Evolutionary conservation across 2,888 invertebrate species (phyloP).

Genomic region (Leucania comma): DNA sequence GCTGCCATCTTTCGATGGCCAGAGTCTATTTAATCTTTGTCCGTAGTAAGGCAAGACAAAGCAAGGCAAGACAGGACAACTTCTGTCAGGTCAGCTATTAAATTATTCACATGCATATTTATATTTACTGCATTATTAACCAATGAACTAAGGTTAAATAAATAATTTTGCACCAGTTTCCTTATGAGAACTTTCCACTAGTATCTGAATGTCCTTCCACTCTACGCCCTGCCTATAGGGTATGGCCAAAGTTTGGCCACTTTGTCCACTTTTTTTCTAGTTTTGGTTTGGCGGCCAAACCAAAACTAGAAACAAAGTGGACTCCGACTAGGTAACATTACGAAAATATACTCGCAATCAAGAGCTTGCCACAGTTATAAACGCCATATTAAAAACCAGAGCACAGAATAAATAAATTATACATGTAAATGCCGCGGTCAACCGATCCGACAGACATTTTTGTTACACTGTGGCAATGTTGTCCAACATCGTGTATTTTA

Average conservation of each 20-base stretch:
- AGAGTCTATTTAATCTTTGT: too few species aligned
- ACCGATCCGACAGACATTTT: neutral
- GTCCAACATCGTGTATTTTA: slow-evolving; percentile 15
- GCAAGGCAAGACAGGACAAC: too few species aligned
- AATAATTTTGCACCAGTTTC: neutral
- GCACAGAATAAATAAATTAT: slow-evolving; percentile 41
- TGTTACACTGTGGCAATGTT: slow-evolving; percentile 20
- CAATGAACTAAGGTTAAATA: neutral
- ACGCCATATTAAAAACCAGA: slow-evolving; percentile 27
- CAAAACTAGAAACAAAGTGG: neutral
- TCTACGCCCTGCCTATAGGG: neutral
- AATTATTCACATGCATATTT: too few species aligned
- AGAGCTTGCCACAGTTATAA: neutral
- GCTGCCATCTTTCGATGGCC: too few species aligned
- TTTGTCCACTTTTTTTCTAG: too few species aligned
- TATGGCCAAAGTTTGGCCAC: too few species aligned
- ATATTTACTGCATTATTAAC: too few species aligned
- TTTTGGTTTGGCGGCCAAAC: too few species aligned
- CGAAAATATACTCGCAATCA: slow-evolving; percentile 2
- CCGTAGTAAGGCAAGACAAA: too few species aligned
- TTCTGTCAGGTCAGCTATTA: too few species aligned
- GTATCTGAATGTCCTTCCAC: slow-evolving; percentile 1
- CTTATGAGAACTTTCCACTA: neutral
- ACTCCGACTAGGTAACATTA: neutral
- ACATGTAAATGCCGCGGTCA: slow-evolving; percentile 15